These are phyloP conservation scores for Oxycera nigricornis DNA, from an alignment of 2,888 invertebrate genomes.

Conservation along the genomic window DNA sequence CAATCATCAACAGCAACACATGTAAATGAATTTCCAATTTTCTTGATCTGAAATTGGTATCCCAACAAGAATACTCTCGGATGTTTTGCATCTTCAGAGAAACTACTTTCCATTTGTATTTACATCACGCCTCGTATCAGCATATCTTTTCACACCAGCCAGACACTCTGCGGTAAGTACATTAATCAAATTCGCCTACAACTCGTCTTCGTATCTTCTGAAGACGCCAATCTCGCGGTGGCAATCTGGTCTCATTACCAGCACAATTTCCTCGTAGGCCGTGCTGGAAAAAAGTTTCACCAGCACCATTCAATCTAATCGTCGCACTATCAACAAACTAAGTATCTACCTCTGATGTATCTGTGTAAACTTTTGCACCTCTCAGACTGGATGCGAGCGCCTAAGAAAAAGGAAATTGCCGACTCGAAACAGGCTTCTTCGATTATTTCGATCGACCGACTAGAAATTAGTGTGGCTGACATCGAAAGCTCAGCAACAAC, in stretches of 20 bases:
- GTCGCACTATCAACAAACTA: not conserved
- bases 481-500: not conserved
- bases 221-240: not conserved
- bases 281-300: not conserved
- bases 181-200: not conserved
- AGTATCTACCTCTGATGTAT: not conserved
- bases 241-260: not conserved
- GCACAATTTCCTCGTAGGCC: not conserved
- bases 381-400: not conserved
- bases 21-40: no score
- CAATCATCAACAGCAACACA: no score
- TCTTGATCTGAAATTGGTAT: no score
- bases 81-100: no score
- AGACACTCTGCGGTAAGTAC: not conserved
- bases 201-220: not conserved
- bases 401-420: not conserved
- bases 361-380: not conserved
- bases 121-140: not conserved
- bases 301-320: not conserved
- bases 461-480: not conserved
- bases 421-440: not conserved
- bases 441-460: not conserved
- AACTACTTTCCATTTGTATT: not conserved
- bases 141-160: slow-evolving; percentile 1
- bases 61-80: no score